These are phyloP conservation scores for Caenorhabditis brenneri DNA, from an alignment of 1,140 invertebrate genomes.

Conservation along the genomic window DNA sequence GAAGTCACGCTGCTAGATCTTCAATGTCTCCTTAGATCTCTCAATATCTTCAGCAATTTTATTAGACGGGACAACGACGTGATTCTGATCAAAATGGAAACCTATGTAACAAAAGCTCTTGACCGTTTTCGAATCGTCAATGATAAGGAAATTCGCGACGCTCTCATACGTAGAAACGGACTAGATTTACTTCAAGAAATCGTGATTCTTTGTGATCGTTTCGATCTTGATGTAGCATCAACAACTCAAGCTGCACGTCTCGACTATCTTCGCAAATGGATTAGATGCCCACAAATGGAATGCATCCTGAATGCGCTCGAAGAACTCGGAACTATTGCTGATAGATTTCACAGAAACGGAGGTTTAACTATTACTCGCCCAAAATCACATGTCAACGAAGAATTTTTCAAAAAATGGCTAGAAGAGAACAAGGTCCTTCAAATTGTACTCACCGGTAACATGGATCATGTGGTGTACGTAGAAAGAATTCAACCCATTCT, in stretches of 20 bases:
- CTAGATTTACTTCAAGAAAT: conserved; percentile 15
- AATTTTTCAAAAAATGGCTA: conserved; percentile 24
- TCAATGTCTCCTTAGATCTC: background rate
- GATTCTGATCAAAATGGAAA: background rate
- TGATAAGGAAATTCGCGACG: conserved; percentile 7
- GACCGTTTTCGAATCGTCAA: background rate
- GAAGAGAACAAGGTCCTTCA: conserved; percentile 21
- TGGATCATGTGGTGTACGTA: conserved; percentile 8
- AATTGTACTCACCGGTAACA: conserved; percentile 10
- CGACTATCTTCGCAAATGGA: conserved; percentile 24
- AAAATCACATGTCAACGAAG: background rate
- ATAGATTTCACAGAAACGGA: background rate
- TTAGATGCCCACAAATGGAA: conserved; percentile 26
- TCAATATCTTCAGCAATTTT: conserved; percentile 34
- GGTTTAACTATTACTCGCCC: conserved; percentile 11
- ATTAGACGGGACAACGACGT: background rate
- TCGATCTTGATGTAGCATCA: background rate
- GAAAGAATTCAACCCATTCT: conserved; percentile 16
- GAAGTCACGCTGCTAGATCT: conserved; percentile 10
- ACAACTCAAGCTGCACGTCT: background rate
- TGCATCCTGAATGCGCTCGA: conserved; percentile 7
- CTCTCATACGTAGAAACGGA: background rate
- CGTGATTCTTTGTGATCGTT: background rate
- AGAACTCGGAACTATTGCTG: conserved; percentile 12
- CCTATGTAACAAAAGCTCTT: background rate